Evolutionary conservation across 2,113 vertebrate genomes (phyloP).

Genomic region (Cairina moschata): DNA sequence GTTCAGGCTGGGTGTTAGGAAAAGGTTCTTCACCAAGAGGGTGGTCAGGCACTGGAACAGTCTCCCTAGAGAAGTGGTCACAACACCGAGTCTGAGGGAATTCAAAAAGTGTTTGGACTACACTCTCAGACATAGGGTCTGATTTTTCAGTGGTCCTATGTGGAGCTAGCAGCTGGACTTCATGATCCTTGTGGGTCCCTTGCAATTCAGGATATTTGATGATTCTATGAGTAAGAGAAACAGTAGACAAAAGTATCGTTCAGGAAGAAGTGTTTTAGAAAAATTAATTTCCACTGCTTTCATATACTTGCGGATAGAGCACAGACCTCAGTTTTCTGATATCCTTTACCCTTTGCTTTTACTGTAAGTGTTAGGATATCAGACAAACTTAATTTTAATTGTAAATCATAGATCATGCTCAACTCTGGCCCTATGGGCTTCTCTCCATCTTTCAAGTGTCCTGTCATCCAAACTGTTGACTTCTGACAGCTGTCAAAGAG

Average conservation of each 20-base stretch:
- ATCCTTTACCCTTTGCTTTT: background rate
- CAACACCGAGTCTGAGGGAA: no score
- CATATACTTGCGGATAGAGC: background rate
- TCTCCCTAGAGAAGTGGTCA: no score
- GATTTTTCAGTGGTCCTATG: no score
- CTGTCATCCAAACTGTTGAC: background rate
- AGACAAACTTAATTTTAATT: background rate
- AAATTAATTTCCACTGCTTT: background rate
- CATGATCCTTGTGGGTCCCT: no score
- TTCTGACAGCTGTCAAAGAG: background rate
- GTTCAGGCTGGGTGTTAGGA: no score
- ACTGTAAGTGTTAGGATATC: background rate
- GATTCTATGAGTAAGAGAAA: background rate
- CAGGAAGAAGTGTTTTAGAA: background rate
- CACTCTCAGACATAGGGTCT: no score
- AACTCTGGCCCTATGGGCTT: background rate
- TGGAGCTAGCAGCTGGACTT: no score
- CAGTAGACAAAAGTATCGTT: background rate
- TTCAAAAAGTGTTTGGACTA: no score
- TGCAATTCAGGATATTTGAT: no score
- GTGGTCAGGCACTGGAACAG: no score
- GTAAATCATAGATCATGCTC: background rate
- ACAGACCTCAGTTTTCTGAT: background rate
- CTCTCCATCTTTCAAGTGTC: background rate
- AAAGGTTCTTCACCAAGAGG: no score